Evolutionary conservation across 1,140 invertebrate genomes (phyloP), one percentile per base, ranked within the genome.

Genomic region (Saccostrea echinata): DNA sequence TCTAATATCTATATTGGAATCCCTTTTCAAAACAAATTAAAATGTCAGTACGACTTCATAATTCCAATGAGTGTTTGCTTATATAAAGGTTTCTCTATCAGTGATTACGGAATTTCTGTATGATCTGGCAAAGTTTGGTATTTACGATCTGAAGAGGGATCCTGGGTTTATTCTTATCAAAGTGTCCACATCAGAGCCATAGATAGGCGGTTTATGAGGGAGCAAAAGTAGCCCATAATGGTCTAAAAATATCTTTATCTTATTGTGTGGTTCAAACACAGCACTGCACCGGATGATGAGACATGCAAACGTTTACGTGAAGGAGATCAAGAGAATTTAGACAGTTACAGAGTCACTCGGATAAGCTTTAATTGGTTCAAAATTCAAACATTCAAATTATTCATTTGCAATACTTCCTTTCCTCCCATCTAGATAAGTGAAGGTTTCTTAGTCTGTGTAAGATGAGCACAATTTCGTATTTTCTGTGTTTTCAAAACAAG

Each of bases 251-350:
- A 8, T 12, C 27, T 76, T 30, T 30, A 76, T 30, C 68, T 76
- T 43, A 43, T 43, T 27, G 27, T 27, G n/a, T 11, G 24, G 27
- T 76, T 76, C 68, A 76, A 76, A 76, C 27, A 16, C 27, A 16
- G 68, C 33, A 76, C 68, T 76, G 68, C 68, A 76, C 68, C 68
- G 68, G 68, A 76, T 33, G 68, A 76, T 76, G 68, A 76, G 68
- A 76, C 68, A 76, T 76, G 27, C 68, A 64, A 64, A 64, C 57
- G 9, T 35, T 76, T 76, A 33, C 13, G 68, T 76, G 68, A 76
- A 30, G 27, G 68, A 76, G 68, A 76, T 76, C 68, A 76, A 18
- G 27, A 18, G 30, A 18, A 18, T 76, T 76, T 76, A 76, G 68
- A 76, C 24, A 76, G 68, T 30, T 30, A 76, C 68, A 0, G 24